Conservation (phyloP, 2,888 invertebrate species). For the Melanostoma mellinum region DNA sequence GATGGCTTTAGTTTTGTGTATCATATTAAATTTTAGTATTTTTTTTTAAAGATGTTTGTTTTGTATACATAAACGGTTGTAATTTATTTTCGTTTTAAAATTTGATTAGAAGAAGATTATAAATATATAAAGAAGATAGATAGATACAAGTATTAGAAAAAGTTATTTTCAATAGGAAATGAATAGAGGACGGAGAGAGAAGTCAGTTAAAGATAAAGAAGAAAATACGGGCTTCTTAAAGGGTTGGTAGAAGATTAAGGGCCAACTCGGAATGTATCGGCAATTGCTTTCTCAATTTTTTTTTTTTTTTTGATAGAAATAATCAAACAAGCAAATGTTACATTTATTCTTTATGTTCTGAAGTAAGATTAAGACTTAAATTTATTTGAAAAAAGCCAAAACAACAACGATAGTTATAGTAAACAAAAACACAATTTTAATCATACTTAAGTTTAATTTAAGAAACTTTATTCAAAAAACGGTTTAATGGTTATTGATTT, state of each 20-base stretch:
- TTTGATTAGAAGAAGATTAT: constrained; percentile 16
- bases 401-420: constrained; percentile 27
- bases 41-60: constrained; percentile 66
- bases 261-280: constrained; percentile 69
- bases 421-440: constrained; percentile 7
- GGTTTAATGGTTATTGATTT: constrained; percentile 48
- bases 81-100: constrained; percentile 24
- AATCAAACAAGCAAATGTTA: constrained; percentile 9
- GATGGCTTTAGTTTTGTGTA: constrained; percentile 79
- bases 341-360: neutral
- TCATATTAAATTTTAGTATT: constrained; percentile 75
- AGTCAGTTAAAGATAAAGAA: constrained; percentile 18
- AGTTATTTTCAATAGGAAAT: constrained; percentile 22
- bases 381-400: constrained; percentile 26
- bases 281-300: constrained; percentile 54
- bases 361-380: neutral
- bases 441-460: constrained; percentile 27
- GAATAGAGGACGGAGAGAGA: constrained; percentile 43
- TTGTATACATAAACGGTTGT: constrained; percentile 44
- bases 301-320: constrained; percentile 3
- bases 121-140: constrained; percentile 29
- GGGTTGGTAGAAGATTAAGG: constrained; percentile 50
- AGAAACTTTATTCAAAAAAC: constrained; percentile 38
- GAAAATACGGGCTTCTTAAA: constrained; percentile 9
- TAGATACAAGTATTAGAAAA: constrained; percentile 27